These are phyloP conservation scores for Congeria kusceri DNA, from an alignment of 2,888 invertebrate genomes.

Conservation along the genomic window DNA sequence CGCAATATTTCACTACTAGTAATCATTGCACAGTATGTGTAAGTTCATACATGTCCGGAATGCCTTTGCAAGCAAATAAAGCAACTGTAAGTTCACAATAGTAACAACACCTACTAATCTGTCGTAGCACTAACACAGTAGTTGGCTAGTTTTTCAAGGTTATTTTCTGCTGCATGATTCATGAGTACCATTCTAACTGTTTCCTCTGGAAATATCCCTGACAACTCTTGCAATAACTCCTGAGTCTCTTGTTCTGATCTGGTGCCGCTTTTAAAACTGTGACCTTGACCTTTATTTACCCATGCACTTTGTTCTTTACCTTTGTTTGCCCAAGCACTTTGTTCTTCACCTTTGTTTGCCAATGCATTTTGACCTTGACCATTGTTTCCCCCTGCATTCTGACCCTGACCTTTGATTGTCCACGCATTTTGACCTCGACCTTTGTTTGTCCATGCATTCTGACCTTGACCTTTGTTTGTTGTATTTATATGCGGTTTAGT, in stretches of 20 bases:
- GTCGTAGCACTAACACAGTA: constrained; percentile 70
- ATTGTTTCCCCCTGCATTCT: neutral
- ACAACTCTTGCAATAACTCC: constrained; percentile 64
- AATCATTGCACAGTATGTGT: no score
- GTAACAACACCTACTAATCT: neutral
- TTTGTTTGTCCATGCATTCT: constrained; percentile 4
- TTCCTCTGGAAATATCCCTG: constrained; percentile 70
- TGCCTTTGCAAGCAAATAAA: neutral
- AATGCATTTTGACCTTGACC: constrained; percentile 13
- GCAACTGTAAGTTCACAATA: no score
- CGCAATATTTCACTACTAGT: no score
- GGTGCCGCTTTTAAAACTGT: neutral
- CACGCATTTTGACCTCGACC: constrained; percentile 6
- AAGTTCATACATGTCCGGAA: no score
- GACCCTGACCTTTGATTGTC: no score
- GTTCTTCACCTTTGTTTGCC: constrained; percentile 2
- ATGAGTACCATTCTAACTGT: constrained; percentile 68
- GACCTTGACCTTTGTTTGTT: constrained; percentile 5
- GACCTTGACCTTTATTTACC: neutral
- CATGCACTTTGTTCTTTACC: neutral
- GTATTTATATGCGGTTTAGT: neutral
- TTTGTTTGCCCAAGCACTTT: neutral
- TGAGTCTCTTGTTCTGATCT: constrained; percentile 64
- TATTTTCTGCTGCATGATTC: constrained; percentile 75
- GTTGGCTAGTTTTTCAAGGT: constrained; percentile 75